Percentiles rank a stretch among this genome's conserved stretches.
phyloP scores from a whole-genome alignment of 2,113 vertebrate species.

The Conger conger region DNA sequence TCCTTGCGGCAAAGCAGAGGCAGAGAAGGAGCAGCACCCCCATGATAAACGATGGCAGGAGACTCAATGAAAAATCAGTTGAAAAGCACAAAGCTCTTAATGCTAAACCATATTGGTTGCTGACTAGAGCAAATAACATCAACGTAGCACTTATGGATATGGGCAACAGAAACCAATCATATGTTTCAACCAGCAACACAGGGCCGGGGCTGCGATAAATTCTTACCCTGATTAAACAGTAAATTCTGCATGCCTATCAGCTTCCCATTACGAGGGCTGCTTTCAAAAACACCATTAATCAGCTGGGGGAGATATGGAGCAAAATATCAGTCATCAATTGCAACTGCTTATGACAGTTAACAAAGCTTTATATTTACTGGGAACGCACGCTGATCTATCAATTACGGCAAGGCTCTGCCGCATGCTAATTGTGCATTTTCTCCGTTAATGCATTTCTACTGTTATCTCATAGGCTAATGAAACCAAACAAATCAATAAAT shows the following conservation, averaged over 20 bases:
- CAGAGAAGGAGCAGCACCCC: conserved; percentile 47
- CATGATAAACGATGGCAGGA: conserved; percentile 71
- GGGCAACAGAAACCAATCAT: conserved; percentile 66
- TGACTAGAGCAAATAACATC: conserved; percentile 76
- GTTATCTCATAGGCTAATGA: conserved; percentile 99
- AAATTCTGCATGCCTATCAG: conserved; percentile 96
- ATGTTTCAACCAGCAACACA: conserved; percentile 62
- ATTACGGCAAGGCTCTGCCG: conserved; percentile 84
- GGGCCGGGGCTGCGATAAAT: conserved; percentile 72
- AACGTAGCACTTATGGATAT: conserved; percentile 63
- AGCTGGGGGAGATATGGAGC: conserved; percentile 85
- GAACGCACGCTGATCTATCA: conserved; percentile 95
- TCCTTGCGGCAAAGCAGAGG: conserved; percentile 49
- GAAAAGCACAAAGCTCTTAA: conserved; percentile 74
- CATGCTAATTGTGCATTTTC: conserved; percentile 99
- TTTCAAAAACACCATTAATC: conserved; percentile 97
- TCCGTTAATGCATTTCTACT: conserved; percentile 98
- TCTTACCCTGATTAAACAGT: conserved; percentile 96
- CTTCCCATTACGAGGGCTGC: conserved; percentile 87
- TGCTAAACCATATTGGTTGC: conserved; percentile 73
- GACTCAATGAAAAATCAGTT: conserved; percentile 76
- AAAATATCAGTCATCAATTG: conserved; percentile 96
- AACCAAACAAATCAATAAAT: conserved; percentile 99
- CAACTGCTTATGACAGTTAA: conserved; percentile 99
- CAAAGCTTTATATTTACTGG: conserved; percentile 97